Base-by-base conservation (phyloP, 2,888 invertebrate genomes). In the Eremobia ochroleuca region DNA sequence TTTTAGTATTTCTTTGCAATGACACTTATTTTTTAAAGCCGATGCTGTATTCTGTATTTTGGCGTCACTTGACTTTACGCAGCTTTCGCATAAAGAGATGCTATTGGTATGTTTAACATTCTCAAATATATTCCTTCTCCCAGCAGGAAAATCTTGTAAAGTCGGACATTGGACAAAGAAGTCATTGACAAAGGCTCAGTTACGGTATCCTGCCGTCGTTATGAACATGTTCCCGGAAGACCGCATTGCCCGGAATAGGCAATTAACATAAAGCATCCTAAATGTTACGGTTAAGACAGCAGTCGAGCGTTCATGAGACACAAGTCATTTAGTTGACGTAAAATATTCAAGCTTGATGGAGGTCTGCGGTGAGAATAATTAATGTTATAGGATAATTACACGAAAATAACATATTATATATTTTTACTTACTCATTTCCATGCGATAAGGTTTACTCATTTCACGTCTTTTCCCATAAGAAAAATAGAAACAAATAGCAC, bases 221-320 rank as follows among this genome's bases (percentile, higher is more conserved):
- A 43, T 52, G 15, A 46, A 25, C 52, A 76, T 78, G 28, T 67
- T 68, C 55, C 72, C 55, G 49, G 49, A 76, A 83, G 28, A 34
- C 55, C 34, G n/a, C 68, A 37, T n/a, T 73, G 55, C 21, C 64
- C 62, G 28, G 55, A 58, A 73, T 69, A 69, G 68, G 64, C 66
- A 73, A 85, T 86, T 86, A 84, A 79, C 82, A 85, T 87, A 82
- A 80, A 86, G 79, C 65, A 65, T 77, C 62, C 46, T 46, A 72
- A 83, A 84, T 77, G 4, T 43, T 43, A 15, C 15, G 43, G 13
- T 43, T 43, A 43, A 43, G 49, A 34, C 15, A 61, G 18, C 37
- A 58, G 71, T 59, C n/a, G n/a, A 81, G 28, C 66, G 46, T 74
- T 49, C 55, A 74, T 40, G 49, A 40, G 34, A 46, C 49, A 49